These are phyloP conservation scores for western clawed frog (Xenopus tropicalis) DNA, from an alignment of 2,113 vertebrate species.

Conservation along the genomic window UCB_Xtro_10.0 CM004450.2:48049501-48050000, in stretches of 20 bases:
- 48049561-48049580: slow-evolving; percentile 4
- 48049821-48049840: slow-evolving; percentile 23
- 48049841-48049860: slow-evolving; percentile 32
- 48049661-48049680: slow-evolving; percentile 36
- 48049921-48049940: slow-evolving; percentile 18
- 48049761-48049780: background rate
- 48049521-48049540: slow-evolving; percentile 12
- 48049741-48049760: slow-evolving; percentile 15
- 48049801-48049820: background rate
- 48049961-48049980: slow-evolving; percentile 16
- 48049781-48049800: slow-evolving; percentile 10
- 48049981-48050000: background rate
- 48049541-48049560: slow-evolving; percentile 13
- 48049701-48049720: slow-evolving; percentile 22
- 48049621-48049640: slow-evolving; percentile 31
- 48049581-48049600: slow-evolving; percentile 29
- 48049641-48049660: slow-evolving; percentile 27
- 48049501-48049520: background rate
- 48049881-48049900: slow-evolving; percentile 5
- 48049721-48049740: slow-evolving; percentile 20
- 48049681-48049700: slow-evolving; percentile 28
- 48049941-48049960: background rate
- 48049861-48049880: slow-evolving; percentile 22
- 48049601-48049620: slow-evolving; percentile 23
- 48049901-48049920: slow-evolving; percentile 25